phyloP scores from a whole-genome alignment of 2,113 vertebrate genomes.

The Ahaetulla prasina region DNA sequence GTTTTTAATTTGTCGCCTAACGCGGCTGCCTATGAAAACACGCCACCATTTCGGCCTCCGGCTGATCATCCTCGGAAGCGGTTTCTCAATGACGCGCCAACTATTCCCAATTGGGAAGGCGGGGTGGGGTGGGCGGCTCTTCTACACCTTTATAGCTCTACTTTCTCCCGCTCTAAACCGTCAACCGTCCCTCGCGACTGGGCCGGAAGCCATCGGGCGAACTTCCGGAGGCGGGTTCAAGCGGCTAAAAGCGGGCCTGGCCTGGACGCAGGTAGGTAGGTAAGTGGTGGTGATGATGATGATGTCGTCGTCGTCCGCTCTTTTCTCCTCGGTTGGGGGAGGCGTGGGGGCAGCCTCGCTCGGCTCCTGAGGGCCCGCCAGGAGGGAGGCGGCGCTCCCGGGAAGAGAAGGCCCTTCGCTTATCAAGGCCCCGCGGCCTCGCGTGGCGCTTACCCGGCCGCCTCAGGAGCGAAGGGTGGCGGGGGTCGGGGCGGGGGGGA shows the following conservation, averaged over 20 bases:
- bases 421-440: neutral
- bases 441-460: neutral
- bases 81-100: neutral
- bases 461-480: neutral
- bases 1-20: neutral
- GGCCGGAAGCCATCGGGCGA: neutral
- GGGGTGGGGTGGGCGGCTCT: neutral
- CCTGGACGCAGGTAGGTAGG: neutral
- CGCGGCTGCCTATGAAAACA: neutral
- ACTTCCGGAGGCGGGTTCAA: neutral
- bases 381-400: neutral
- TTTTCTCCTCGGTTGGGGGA: neutral
- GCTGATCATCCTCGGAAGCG: neutral
- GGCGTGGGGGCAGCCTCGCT: neutral
- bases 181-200: neutral
- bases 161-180: too few relatives aligned
- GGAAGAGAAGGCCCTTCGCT: neutral
- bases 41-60: neutral
- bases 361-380: too few relatives aligned
- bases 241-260: neutral
- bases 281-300: neutral
- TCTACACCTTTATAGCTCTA: neutral
- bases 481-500: too few relatives aligned
- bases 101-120: neutral
- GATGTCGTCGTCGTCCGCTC: too few relatives aligned